These are phyloP conservation scores for Arothron firmamentum DNA, from an alignment of 2,113 vertebrate species.

Conservation along the genomic window DNA sequence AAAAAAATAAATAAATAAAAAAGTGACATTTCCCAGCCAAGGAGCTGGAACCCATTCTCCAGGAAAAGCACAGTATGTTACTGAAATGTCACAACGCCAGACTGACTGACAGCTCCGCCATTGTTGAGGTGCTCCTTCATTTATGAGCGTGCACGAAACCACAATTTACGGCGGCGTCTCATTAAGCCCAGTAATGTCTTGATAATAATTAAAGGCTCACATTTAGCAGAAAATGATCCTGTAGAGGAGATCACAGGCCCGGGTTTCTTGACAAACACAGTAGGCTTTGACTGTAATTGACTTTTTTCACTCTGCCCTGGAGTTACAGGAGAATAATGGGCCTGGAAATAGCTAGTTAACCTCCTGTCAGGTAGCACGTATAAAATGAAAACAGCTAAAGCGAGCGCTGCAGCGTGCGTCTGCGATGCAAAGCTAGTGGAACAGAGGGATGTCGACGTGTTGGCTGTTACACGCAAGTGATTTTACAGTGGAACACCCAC, in stretches of 20 bases:
- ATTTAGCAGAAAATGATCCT: slow-evolving; percentile 53
- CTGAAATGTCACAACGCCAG: slow-evolving; percentile 59
- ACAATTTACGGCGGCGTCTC: slow-evolving; percentile 43
- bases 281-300: slow-evolving; percentile 64
- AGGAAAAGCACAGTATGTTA: slow-evolving; percentile 57
- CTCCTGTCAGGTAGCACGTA: slow-evolving; percentile 64
- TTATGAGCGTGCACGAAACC: slow-evolving; percentile 8
- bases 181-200: slow-evolving; percentile 52
- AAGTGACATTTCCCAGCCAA: slow-evolving; percentile 61
- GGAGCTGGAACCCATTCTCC: slow-evolving; percentile 49
- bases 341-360: slow-evolving; percentile 69
- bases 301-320: slow-evolving; percentile 57
- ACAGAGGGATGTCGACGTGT: slow-evolving; percentile 52
- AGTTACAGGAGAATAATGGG: slow-evolving; percentile 64
- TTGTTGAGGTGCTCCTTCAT: slow-evolving; percentile 24
- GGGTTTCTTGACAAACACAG: slow-evolving; percentile 50
- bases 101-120: slow-evolving; percentile 36
- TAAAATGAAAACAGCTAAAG: slow-evolving; percentile 50
- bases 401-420: too few species aligned
- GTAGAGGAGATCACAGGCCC: slow-evolving; percentile 30
- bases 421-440: slow-evolving; percentile 24
- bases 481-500: slow-evolving; percentile 63
- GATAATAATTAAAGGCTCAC: slow-evolving; percentile 56
- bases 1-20: too few species aligned
- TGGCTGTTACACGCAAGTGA: slow-evolving; percentile 53